A percentile compares a stretch with the other conserved stretches of the same genome.
phyloP scores from a whole-genome alignment of 2,113 vertebrate species.

The Ia io region DNA sequence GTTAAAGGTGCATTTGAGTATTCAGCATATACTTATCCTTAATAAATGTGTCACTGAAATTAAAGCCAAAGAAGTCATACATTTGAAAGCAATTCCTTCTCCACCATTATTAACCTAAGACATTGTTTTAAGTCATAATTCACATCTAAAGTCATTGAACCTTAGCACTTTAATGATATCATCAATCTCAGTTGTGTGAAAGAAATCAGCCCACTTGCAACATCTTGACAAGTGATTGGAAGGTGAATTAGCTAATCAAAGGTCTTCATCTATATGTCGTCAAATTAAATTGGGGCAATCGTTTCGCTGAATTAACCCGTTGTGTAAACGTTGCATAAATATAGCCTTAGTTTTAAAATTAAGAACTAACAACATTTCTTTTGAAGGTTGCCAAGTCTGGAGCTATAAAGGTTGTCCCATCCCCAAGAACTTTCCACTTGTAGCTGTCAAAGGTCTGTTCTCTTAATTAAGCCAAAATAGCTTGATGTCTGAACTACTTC shows the following conservation, averaged over 20 bases:
- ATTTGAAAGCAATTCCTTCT: slow-evolving; percentile 45
- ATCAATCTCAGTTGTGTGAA: slow-evolving; percentile 35
- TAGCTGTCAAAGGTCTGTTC: slow-evolving; percentile 51
- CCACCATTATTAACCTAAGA: neutral
- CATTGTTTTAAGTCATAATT: slow-evolving; percentile 45
- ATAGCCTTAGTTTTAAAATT: slow-evolving; percentile 51
- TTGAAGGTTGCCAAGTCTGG: slow-evolving; percentile 47
- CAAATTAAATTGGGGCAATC: slow-evolving; percentile 25
- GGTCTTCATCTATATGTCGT: neutral
- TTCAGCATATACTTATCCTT: neutral
- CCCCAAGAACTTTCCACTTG: slow-evolving; percentile 60
- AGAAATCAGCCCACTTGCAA: slow-evolving; percentile 28
- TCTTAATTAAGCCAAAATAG: slow-evolving; percentile 62
- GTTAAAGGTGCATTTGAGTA: neutral
- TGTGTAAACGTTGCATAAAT: slow-evolving; percentile 55
- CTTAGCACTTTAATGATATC: slow-evolving; percentile 26
- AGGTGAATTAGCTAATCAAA: slow-evolving; percentile 49
- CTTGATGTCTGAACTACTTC: slow-evolving; percentile 58
- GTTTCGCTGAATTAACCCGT: slow-evolving; percentile 43
- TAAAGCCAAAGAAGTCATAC: neutral
- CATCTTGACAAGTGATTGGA: slow-evolving; percentile 35
- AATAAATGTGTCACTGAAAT: slow-evolving; percentile 6
- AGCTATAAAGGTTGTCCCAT: slow-evolving; percentile 50
- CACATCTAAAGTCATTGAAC: slow-evolving; percentile 34
- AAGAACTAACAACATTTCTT: slow-evolving; percentile 40